Conservation (phyloP, 2,797 vertebrate species). For the Holocentrus rufus region DNA sequence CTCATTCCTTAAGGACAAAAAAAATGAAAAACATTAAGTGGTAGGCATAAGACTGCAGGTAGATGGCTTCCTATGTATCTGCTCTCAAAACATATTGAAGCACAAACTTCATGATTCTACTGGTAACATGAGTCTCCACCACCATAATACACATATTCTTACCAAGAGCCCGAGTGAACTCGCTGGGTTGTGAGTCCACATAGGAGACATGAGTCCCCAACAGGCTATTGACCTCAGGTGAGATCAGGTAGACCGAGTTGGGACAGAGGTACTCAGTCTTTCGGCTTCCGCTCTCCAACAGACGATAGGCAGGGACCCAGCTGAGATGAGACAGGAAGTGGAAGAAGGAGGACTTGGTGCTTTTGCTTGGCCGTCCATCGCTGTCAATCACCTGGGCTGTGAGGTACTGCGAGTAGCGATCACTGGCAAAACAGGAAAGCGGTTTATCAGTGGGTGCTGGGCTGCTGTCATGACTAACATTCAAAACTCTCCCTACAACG, state of each 20-base stretch:
- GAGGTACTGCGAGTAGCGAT: constrained; percentile 81
- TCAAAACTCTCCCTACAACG: not conserved
- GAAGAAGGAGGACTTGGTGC: constrained; percentile 79
- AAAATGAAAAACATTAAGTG: not conserved
- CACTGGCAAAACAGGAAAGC: constrained; percentile 67
- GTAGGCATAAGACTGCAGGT: not conserved
- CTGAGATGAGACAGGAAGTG: constrained; percentile 70
- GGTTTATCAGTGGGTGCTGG: not conserved
- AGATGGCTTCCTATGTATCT: not conserved
- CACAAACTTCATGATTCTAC: too few species aligned
- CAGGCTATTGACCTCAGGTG: constrained; percentile 65
- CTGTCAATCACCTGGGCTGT: constrained; percentile 74
- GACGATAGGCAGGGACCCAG: constrained; percentile 79
- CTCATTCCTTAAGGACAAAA: constrained; percentile 75
- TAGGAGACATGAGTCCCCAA: constrained; percentile 81
- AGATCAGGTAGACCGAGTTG: constrained; percentile 75
- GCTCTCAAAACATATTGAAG: too few species aligned
- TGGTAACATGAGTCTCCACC: too few species aligned
- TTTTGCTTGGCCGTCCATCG: constrained; percentile 62
- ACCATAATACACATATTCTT: constrained; percentile 23
- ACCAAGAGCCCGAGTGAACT: constrained; percentile 80
- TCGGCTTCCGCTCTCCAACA: constrained; percentile 28
- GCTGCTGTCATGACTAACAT: not conserved
- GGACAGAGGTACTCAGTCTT: constrained; percentile 71
- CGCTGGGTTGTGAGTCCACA: constrained; percentile 70